Evolutionary conservation across 2,888 invertebrate genomes (phyloP).

Genomic region (Podotricha telesiphe): DNA sequence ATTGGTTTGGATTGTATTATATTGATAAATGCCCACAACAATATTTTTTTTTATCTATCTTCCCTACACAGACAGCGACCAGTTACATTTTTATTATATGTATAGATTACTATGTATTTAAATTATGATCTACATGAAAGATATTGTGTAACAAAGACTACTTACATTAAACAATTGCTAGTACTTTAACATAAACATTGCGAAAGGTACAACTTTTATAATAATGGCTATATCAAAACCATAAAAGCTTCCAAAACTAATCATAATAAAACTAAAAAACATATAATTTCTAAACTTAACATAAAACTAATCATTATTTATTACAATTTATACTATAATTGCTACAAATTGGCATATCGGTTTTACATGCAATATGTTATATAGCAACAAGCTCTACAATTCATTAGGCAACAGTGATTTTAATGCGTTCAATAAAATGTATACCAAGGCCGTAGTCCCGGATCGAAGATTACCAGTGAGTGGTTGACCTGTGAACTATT

Average conservation of each 20-base stretch:
- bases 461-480: slow-evolving; percentile 72
- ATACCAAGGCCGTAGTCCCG: slow-evolving; percentile 76
- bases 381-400: slow-evolving; percentile 35
- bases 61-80: too few species aligned
- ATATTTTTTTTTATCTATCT: too few species aligned
- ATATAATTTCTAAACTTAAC: slow-evolving; percentile 15
- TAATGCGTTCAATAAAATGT: slow-evolving; percentile 61
- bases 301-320: slow-evolving; percentile 14
- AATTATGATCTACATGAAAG: too few species aligned
- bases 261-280: neutral
- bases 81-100: too few species aligned
- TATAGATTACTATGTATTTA: too few species aligned
- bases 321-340: slow-evolving; percentile 16
- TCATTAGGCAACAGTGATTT: slow-evolving; percentile 55
- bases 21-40: too few species aligned
- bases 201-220: neutral
- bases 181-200: neutral
- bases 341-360: slow-evolving; percentile 23
- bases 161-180: too few species aligned
- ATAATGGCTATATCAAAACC: neutral
- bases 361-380: slow-evolving; percentile 4
- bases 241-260: neutral
- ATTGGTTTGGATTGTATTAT: too few species aligned
- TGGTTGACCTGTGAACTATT: slow-evolving; percentile 80
- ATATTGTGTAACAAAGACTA: too few species aligned